Evolutionary conservation across 2,113 vertebrate species (phyloP), one percentile per base, ranked within the genome.

Genomic region (Cryptoleucopteryx plumbea): DNA sequence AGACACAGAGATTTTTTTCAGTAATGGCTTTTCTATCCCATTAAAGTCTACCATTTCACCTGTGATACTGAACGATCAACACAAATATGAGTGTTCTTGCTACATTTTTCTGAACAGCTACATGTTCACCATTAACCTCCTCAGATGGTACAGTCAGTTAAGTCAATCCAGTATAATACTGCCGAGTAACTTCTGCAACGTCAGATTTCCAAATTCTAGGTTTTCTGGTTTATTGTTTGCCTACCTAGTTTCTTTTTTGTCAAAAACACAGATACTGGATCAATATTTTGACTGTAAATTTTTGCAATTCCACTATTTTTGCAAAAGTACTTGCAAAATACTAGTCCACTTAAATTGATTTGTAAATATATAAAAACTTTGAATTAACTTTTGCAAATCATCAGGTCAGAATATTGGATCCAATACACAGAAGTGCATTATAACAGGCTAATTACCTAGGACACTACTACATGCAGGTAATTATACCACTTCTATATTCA

Each of bases 81-180:
- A 67, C 7, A 68, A 53, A 5, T 2, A 12, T 1, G 22, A 62
- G 26, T 53, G 63, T 1, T 80, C 52, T 31, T 66, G 16, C 55
- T 32, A 9, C 29, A 40, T 19, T 31, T 27, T 42, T 50, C 45
- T 59, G 13, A 86, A 43, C 14, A 90, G 34, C 29, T 38, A 5
- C 10, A 27, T 0, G 13, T 18, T 45, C 63, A 59, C 16, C 66
- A 38, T 48, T 12, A 66, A 21, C 8, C 32, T 77, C n/a, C 48
- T 62, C 3, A 34, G 23, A 18, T 2, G 13, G 68, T 88, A 32
- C 16, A 79, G 31, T 6, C 70, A 67, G 21, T 23, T 70, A 61
- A 50, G 17, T 6, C 36, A 74, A 21, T 3, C 1, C 0, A 34
- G 20, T 26, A 13, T 8, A 52, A 43, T 6, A 15, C 16, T 18